These are phyloP conservation scores for Hoplodrina blanda DNA, from an alignment of 2,888 invertebrate species.

Conservation along the genomic window DNA sequence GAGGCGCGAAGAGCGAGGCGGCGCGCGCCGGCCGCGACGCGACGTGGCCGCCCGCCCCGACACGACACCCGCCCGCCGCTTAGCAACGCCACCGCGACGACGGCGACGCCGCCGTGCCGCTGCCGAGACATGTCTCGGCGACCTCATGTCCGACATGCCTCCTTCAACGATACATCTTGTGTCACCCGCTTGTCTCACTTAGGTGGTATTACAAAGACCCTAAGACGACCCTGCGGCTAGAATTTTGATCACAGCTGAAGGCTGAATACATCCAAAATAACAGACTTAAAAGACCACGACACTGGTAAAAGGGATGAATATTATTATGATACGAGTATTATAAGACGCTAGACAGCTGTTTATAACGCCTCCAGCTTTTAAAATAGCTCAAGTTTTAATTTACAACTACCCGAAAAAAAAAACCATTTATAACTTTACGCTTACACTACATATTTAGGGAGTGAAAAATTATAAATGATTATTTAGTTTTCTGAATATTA, in stretches of 20 bases:
- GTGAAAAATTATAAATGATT: too few relatives aligned
- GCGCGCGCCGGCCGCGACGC: conserved; percentile 71
- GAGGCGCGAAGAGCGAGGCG: conserved; percentile 73
- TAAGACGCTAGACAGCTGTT: neutral
- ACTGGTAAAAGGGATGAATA: neutral
- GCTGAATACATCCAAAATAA: neutral
- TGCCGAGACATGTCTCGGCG: conserved; percentile 64
- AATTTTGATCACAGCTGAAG: neutral
- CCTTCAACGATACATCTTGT: conserved; percentile 54
- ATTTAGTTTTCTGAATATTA: neutral
- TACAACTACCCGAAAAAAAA: conserved; percentile 14
- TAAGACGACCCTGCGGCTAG: neutral
- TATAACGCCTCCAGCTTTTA: neutral
- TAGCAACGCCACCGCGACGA: conserved; percentile 59
- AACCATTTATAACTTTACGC: neutral
- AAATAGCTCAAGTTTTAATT: conserved; percentile 2
- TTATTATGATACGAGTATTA: neutral
- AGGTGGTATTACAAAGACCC: conserved; percentile 3
- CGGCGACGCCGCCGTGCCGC: conserved; percentile 57
- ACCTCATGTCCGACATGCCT: conserved; percentile 58
- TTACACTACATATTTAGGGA: too few relatives aligned
- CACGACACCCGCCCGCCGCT: conserved; percentile 53
- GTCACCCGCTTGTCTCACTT: conserved; percentile 41
- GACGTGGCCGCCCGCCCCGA: conserved; percentile 64
- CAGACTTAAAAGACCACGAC: neutral